Conservation (phyloP, 2,888 invertebrate species). For the Cecidostiba fungosa region DNA sequence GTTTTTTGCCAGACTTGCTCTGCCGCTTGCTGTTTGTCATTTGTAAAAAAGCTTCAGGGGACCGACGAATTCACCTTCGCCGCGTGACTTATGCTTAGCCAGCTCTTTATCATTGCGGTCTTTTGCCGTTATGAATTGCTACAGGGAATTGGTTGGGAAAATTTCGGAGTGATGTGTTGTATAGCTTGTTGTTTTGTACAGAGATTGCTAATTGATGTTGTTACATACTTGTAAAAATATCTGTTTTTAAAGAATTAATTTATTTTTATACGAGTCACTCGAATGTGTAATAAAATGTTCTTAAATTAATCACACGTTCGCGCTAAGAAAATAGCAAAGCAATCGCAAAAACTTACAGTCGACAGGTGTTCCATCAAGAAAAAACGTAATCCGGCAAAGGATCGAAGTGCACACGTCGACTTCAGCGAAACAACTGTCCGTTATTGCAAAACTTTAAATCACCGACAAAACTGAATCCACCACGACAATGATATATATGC, state of each 20-base stretch:
- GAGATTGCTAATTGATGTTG: not conserved
- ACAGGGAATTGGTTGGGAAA: not conserved
- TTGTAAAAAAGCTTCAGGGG: conserved; percentile 24
- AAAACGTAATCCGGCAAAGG: not conserved
- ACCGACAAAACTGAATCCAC: not conserved
- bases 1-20: not conserved
- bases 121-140: not conserved
- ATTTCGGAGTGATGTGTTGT: not conserved
- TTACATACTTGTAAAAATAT: no score
- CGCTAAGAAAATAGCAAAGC: not conserved
- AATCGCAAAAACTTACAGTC: not conserved
- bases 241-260: no score
- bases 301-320: no score
- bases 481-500: conserved; percentile 6
- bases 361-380: not conserved
- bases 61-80: not conserved
- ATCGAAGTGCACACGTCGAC: not conserved
- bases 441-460: not conserved
- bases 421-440: not conserved
- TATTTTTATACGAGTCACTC: no score
- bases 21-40: conserved; percentile 15
- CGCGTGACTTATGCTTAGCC: conserved; percentile 33
- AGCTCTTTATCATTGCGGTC: conserved; percentile 31
- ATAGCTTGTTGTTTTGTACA: not conserved
- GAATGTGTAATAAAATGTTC: no score